Evolutionary conservation across 2,113 vertebrate genomes (phyloP).

Genomic region (Mus musculus): GRCm39 chr11:8196501-8197000

Average conservation of each 20-base stretch:
- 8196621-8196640: background rate
- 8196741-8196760: rapidly evolving
- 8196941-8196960: no score
- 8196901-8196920: background rate
- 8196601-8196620: no score
- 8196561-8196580: no score
- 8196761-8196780: background rate
- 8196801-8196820: no score
- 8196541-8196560: background rate
- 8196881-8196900: background rate
- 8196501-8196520: background rate
- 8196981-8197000: background rate
- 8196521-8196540: background rate
- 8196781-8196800: background rate
- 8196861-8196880: background rate
- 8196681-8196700: background rate
- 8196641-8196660: background rate
- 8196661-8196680: no score
- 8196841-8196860: no score
- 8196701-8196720: background rate
- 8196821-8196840: no score
- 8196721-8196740: no score
- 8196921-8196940: background rate
- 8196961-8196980: background rate
- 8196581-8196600: background rate